These are phyloP conservation scores for Stylophora pistillata DNA, from an alignment of 64 coral and sea anemone species.

Conservation along the genomic window DNA sequence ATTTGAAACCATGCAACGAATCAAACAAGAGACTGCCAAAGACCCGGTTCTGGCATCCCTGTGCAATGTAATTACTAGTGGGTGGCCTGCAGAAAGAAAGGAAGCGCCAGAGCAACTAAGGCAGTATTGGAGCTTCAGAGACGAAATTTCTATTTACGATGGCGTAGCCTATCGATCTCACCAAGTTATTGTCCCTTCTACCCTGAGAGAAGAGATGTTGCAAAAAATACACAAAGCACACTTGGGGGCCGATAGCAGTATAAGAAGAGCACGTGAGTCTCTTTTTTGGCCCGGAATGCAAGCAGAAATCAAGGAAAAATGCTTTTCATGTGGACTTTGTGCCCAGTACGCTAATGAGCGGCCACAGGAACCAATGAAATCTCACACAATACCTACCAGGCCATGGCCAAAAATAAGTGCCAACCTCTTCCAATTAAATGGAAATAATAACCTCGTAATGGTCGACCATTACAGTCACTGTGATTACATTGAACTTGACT, in stretches of 20 bases:
- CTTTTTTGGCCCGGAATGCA: slow-evolving; percentile 1
- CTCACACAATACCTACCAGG: background rate
- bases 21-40: slow-evolving; percentile 7
- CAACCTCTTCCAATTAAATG: background rate
- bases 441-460: background rate
- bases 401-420: background rate
- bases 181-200: no score
- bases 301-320: background rate
- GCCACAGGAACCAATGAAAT: background rate
- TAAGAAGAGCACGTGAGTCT: background rate
- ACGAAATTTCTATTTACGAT: slow-evolving; percentile 41
- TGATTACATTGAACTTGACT: no score
- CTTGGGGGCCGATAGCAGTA: background rate
- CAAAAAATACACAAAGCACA: background rate
- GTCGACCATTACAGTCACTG: no score
- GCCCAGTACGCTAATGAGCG: background rate
- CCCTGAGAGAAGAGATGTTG: no score
- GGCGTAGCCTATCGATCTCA: background rate
- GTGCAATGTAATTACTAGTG: no score
- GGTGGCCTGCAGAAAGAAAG: slow-evolving; percentile 16
- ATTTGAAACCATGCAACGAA: slow-evolving; percentile 10
- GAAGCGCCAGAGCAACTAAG: background rate
- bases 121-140: slow-evolving; percentile 20
- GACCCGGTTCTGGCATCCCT: background rate
- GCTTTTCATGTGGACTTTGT: background rate